Evolutionary conservation across 1,140 invertebrate genomes (phyloP).

Genomic region (Lutraria rhynchaena): DNA sequence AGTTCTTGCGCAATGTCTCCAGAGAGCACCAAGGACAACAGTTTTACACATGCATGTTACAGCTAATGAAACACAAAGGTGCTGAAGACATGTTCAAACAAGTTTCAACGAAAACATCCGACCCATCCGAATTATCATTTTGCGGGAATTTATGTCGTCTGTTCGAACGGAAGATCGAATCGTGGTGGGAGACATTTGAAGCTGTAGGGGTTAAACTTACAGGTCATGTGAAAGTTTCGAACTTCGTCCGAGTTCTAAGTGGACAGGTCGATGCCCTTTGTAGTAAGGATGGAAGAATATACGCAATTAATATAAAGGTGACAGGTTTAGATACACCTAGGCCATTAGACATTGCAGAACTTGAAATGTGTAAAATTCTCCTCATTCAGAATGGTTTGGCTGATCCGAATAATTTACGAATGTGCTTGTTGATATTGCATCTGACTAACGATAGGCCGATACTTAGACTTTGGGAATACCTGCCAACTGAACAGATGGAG

Average conservation of each 20-base stretch:
- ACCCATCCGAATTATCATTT: conserved; percentile 61
- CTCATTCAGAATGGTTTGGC: conserved; percentile 76
- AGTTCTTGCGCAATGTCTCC: conserved; percentile 69
- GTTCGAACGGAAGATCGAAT: conserved; percentile 73
- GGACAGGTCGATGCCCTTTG: conserved; percentile 74
- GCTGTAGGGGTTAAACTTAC: conserved; percentile 72
- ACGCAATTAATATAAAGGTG: conserved; percentile 72
- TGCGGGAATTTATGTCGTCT: conserved; percentile 71
- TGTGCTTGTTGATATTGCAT: conserved; percentile 71
- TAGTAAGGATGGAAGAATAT: conserved; percentile 65
- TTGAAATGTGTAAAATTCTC: conserved; percentile 73
- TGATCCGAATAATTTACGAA: conserved; percentile 64
- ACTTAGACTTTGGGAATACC: conserved; percentile 73
- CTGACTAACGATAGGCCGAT: conserved; percentile 72
- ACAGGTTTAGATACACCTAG: conserved; percentile 74
- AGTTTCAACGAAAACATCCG: conserved; percentile 35
- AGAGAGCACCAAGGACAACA: conserved; percentile 72
- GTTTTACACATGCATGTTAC: conserved; percentile 68
- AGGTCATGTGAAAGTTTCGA: conserved; percentile 77
- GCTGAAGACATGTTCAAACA: conserved; percentile 71
- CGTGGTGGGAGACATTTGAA: conserved; percentile 75
- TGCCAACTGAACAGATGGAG: conserved; percentile 73
- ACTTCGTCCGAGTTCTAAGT: conserved; percentile 72
- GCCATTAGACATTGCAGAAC: conserved; percentile 74
- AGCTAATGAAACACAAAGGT: conserved; percentile 66